These are phyloP conservation scores for Nasua narica DNA, from an alignment of 2,797 vertebrate genomes.

Conservation along the genomic window DNA sequence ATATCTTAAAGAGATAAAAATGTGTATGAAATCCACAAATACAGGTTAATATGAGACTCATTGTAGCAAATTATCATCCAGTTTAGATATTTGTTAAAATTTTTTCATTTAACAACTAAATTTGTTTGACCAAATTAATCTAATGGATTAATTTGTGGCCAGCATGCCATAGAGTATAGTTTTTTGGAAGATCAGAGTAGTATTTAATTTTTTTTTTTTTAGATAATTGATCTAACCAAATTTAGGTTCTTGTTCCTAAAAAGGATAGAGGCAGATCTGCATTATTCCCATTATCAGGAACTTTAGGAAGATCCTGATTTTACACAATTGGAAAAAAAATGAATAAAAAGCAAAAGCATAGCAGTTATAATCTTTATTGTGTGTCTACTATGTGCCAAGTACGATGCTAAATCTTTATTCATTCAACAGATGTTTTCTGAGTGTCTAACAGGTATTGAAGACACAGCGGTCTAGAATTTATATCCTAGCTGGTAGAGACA, in stretches of 20 bases:
- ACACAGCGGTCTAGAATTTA: neutral
- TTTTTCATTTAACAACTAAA: slow-evolving; percentile 38
- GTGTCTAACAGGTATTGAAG: neutral
- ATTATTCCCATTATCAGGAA: neutral
- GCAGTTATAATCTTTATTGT: neutral
- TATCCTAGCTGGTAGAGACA: neutral
- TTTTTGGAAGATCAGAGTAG: neutral
- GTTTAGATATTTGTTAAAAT: slow-evolving; percentile 19
- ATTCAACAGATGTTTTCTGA: neutral
- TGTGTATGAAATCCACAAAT: neutral
- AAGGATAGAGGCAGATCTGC: neutral
- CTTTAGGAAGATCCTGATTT: neutral
- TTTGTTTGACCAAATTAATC: neutral
- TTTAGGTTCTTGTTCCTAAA: neutral
- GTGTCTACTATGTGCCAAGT: neutral
- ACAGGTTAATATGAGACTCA: neutral
- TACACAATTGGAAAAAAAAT: neutral
- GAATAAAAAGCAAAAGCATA: neutral
- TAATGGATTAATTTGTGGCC: slow-evolving; percentile 6
- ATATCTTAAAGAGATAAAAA: neutral
- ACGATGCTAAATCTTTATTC: neutral
- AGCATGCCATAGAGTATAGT: neutral
- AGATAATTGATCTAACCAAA: neutral
- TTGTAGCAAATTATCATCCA: neutral
- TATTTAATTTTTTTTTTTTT: neutral